A percentile compares a stretch with the other conserved stretches of the same genome.
These are phyloP conservation scores for Dipodomys stephensi DNA, from an alignment of 2,113 vertebrate species.

Conservation along the genomic window DNA sequence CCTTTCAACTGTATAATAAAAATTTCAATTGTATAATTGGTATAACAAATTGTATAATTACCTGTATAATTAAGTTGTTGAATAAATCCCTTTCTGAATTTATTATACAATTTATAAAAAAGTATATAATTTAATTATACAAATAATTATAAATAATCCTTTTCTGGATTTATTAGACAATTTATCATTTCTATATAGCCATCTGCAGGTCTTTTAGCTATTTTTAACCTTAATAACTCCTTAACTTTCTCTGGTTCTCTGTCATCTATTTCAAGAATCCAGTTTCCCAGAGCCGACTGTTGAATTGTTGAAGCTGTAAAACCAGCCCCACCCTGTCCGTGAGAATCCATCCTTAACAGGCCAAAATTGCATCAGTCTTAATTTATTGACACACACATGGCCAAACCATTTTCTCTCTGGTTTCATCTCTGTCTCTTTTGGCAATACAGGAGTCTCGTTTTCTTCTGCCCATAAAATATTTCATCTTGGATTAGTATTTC, in stretches of 20 bases:
- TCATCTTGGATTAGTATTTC: slow-evolving; percentile 68
- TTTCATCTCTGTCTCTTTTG: slow-evolving; percentile 74
- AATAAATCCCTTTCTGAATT: too few relatives aligned
- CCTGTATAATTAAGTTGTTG: too few relatives aligned
- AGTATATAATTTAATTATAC: too few relatives aligned
- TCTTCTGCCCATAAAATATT: slow-evolving; percentile 72
- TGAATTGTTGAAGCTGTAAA: slow-evolving; percentile 19
- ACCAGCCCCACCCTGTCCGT: neutral
- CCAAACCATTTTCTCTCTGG: slow-evolving; percentile 72
- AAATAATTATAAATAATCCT: neutral
- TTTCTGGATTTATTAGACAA: neutral
- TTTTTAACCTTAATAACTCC: neutral
- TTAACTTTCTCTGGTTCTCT: neutral
- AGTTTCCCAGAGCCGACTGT: neutral
- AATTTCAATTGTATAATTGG: too few relatives aligned
- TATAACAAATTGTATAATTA: too few relatives aligned
- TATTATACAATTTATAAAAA: too few relatives aligned
- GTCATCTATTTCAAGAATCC: slow-evolving; percentile 45
- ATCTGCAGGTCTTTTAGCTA: slow-evolving; percentile 3
- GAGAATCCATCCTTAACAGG: slow-evolving; percentile 22
- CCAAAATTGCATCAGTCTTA: slow-evolving; percentile 69
- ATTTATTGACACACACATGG: slow-evolving; percentile 75
- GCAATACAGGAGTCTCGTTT: slow-evolving; percentile 51
- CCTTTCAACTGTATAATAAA: neutral
- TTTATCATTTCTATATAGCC: neutral